Evolutionary conservation across 2,797 vertebrate genomes (phyloP).

Genomic region (Paguma larvata): DNA sequence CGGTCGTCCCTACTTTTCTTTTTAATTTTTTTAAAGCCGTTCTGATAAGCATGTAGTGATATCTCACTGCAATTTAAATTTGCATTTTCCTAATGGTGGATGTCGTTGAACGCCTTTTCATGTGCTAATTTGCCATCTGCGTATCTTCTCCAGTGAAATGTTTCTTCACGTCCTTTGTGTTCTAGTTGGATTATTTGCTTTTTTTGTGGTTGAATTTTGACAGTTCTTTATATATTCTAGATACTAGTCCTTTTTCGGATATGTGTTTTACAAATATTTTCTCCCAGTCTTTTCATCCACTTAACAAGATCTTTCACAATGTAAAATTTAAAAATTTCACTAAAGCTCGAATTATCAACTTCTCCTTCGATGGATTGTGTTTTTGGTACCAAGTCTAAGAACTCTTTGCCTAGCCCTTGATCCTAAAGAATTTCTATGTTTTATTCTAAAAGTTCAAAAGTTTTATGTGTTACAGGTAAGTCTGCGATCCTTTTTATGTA

Average conservation of each 20-base stretch:
- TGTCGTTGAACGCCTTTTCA: background rate
- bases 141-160: background rate
- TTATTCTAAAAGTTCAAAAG: background rate
- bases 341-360: background rate
- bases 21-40: background rate
- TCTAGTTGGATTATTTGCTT: background rate
- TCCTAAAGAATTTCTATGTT: background rate
- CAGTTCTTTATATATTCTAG: constrained; percentile 51
- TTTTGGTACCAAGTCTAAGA: background rate
- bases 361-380: background rate
- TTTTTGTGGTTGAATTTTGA: constrained; percentile 27
- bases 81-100: background rate
- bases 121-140: constrained; percentile 27
- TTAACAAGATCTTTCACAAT: background rate
- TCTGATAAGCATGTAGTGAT: background rate
- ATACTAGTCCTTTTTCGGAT: background rate
- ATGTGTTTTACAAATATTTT: constrained; percentile 4
- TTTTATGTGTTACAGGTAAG: constrained; percentile 28
- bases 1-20: background rate
- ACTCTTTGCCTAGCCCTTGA: background rate
- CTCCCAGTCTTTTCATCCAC: background rate
- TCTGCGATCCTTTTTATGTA: background rate
- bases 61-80: background rate
- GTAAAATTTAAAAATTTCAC: background rate
- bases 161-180: constrained; percentile 30